Percentiles rank a stretch among this genome's conserved stretches.
Conservation (phyloP, 1,140 invertebrate genomes). For the Drosophila equinoxialis region DNA sequence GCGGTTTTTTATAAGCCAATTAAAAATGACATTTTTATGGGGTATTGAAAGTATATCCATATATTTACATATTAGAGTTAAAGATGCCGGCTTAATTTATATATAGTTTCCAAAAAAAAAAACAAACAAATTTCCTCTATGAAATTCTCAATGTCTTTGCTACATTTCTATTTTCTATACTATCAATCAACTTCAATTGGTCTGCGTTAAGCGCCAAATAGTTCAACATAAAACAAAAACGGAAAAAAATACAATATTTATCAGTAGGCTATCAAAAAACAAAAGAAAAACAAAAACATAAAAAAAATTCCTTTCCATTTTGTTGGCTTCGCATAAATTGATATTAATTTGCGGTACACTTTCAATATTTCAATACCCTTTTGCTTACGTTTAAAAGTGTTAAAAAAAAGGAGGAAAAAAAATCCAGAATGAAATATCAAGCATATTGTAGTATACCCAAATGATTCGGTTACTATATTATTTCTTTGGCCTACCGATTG, state of each 20-base stretch:
- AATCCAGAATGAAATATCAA: slow-evolving; percentile 27
- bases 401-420: slow-evolving; percentile 10
- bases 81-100: no score
- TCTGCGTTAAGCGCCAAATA: slow-evolving; percentile 72
- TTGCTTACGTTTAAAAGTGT: slow-evolving; percentile 43
- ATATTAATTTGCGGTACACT: slow-evolving; percentile 79
- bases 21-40: slow-evolving; percentile 40
- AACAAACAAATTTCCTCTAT: slow-evolving; percentile 32
- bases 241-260: slow-evolving; percentile 24
- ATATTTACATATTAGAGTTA: neutral
- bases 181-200: slow-evolving; percentile 79
- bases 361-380: slow-evolving; percentile 68
- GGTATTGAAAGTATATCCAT: slow-evolving; percentile 2
- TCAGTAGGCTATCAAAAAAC: slow-evolving; percentile 46
- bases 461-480: slow-evolving; percentile 39
- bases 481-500: slow-evolving; percentile 36
- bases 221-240: slow-evolving; percentile 41
- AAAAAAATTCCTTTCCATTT: slow-evolving; percentile 62
- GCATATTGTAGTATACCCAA: slow-evolving; percentile 17
- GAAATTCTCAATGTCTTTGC: slow-evolving; percentile 29
- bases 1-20: slow-evolving; percentile 32
- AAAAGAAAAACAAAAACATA: slow-evolving; percentile 53
- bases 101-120: neutral
- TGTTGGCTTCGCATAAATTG: slow-evolving; percentile 58
- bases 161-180: slow-evolving; percentile 12